Evolutionary conservation across 2,888 invertebrate species (phyloP), one percentile per base, ranked within the genome.

Genomic region (Philaethria dido): DNA sequence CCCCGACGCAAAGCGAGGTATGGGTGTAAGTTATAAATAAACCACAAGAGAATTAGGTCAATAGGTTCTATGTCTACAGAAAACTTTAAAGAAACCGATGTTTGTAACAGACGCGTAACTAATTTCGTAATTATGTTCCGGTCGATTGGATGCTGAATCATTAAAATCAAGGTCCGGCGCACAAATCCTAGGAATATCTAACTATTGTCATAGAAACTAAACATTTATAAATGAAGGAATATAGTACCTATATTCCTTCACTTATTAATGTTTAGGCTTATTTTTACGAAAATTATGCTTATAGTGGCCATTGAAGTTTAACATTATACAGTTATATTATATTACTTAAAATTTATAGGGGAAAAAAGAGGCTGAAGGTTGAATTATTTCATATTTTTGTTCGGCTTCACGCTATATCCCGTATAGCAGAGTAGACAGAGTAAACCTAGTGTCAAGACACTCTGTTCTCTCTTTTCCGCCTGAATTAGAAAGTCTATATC

Each of bases 91-190:
- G 64, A 62, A 66, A 29, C 13, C 54, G 64, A 52, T 64, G 61
- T 50, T 55, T 52, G 45, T 44, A 42, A 29, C 64, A 67, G 64
- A 64, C 67, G 67, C 57, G 63, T 69, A 66, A 69, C 67, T 64
- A 66, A 73, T 73, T 68, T 69, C 65, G 67, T 66, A 62, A 69
- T 68, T 63, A 69, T 64, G 73, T 77, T 76, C 70, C 74, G 75
- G 74, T 75, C 66, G 72, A 75, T 66, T 75, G 75, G 70, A 67
- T 68, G 69, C 74, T 72, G 73, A 75, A 75, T 76, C 72, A 72
- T 74, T 73, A 62, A 57, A 72, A 47, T 71, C 75, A 78, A 78
- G 77, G 77, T 62, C 62, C 50, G 6, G 33, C 68, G 59, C 54
- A 29, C 42, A 54, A 67, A 62, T 67, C 50, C 57, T 67, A 44